Conservation (phyloP, 1,140 invertebrate genomes). For the Plutomurus gul region DNA sequence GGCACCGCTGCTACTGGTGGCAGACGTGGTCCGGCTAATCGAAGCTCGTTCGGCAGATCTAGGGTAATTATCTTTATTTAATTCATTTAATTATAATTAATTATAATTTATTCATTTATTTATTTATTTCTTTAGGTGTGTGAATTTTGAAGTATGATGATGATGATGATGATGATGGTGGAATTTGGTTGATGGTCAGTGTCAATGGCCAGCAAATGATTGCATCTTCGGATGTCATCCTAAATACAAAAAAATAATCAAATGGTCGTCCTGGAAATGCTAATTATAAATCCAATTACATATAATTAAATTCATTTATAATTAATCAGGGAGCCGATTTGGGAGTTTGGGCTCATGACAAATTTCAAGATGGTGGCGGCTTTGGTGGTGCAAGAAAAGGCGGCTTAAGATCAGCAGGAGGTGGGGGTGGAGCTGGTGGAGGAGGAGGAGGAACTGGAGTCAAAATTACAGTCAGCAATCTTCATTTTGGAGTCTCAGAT, state of each 20-base stretch:
- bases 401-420: background rate
- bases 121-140: too few species aligned
- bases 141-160: too few species aligned
- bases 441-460: constrained; percentile 16
- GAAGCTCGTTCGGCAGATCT: constrained; percentile 39
- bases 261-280: background rate
- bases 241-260: too few species aligned
- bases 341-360: constrained; percentile 53
- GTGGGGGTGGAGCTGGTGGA: background rate
- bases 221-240: too few species aligned
- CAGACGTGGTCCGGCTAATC: constrained; percentile 18
- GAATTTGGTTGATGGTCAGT: too few species aligned
- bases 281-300: background rate
- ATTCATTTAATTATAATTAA: background rate
- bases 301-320: background rate
- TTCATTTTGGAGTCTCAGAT: constrained; percentile 52
- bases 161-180: too few species aligned
- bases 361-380: constrained; percentile 49
- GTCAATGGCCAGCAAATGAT: too few species aligned
- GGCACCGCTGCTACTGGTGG: background rate
- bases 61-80: constrained; percentile 22
- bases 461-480: constrained; percentile 52
- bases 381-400: constrained; percentile 39
- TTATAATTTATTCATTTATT: too few species aligned
- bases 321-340: constrained; percentile 40